Percentiles rank a stretch among this genome's conserved stretches.
These are phyloP conservation scores for Pseudochaenichthys georgianus DNA, from an alignment of 2,797 vertebrate species.

Conservation along the genomic window DNA sequence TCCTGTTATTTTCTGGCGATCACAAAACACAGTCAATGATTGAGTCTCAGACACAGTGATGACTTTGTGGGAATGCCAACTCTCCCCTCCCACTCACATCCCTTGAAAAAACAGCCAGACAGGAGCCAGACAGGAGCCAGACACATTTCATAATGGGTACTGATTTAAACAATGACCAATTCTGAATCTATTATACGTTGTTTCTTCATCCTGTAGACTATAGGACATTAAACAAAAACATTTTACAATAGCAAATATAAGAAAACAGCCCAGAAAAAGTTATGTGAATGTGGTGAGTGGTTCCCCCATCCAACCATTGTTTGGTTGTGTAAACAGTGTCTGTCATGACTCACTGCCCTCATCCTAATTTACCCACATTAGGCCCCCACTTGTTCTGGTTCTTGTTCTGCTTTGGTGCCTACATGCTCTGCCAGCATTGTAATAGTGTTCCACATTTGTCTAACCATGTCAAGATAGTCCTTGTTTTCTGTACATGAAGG, in stretches of 20 bases:
- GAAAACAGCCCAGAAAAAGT: slow-evolving; percentile 6
- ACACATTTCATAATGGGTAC: slow-evolving; percentile 29
- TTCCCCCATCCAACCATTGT: slow-evolving; percentile 1
- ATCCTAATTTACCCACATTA: slow-evolving; percentile 23
- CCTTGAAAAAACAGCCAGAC: slow-evolving; percentile 16
- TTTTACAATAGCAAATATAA: not conserved
- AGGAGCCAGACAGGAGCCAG: slow-evolving; percentile 7
- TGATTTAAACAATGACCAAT: slow-evolving; percentile 16
- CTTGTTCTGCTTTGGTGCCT: slow-evolving; percentile 11
- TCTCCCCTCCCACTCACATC: not conserved
- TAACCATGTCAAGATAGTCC: slow-evolving; percentile 26
- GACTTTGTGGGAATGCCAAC: slow-evolving; percentile 25
- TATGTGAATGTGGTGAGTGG: slow-evolving; percentile 10
- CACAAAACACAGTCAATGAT: slow-evolving; percentile 20
- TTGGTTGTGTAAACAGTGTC: slow-evolving; percentile 14
- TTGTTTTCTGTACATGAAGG: slow-evolving; percentile 38
- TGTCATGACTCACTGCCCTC: slow-evolving; percentile 30
- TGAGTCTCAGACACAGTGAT: slow-evolving; percentile 14
- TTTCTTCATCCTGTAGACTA: not conserved
- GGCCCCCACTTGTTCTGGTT: not conserved
- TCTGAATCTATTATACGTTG: slow-evolving; percentile 15
- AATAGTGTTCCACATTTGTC: slow-evolving; percentile 24
- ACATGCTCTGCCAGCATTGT: slow-evolving; percentile 31
- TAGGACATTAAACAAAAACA: not conserved
- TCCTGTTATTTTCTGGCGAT: slow-evolving; percentile 6